Conservation (phyloP, 2,888 invertebrate species). For the Eupeodes latifasciatus region DNA sequence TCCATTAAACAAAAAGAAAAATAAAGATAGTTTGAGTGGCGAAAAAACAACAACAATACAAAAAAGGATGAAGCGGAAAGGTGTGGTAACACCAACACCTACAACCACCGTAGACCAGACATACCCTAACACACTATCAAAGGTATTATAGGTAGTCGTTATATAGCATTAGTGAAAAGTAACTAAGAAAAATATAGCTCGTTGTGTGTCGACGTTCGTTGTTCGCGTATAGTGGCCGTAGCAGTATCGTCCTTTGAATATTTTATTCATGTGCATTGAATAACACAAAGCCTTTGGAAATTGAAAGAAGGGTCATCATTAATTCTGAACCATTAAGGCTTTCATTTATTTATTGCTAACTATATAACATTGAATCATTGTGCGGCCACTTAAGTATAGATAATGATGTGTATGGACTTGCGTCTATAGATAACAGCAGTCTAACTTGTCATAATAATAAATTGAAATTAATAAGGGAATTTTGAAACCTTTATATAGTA, state of each 20-base stretch:
- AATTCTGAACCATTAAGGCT: conserved; percentile 57
- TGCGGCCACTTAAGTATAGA: background rate
- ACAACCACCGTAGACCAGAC: background rate
- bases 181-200: background rate
- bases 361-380: conserved; percentile 31
- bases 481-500: background rate
- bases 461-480: conserved; percentile 38
- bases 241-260: conserved; percentile 34
- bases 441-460: conserved; percentile 41
- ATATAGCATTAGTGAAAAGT: too few species aligned
- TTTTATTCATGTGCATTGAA: conserved; percentile 69
- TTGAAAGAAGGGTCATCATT: conserved; percentile 61
- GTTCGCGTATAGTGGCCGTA: background rate
- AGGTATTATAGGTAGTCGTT: conserved; percentile 24
- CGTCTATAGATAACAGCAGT: background rate
- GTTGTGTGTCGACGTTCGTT: background rate
- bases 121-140: conserved; percentile 24
- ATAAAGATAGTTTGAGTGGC: conserved; percentile 2
- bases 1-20: background rate
- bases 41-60: background rate
- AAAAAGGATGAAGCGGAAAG: conserved; percentile 6
- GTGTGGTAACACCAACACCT: conserved; percentile 21
- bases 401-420: conserved; percentile 20
- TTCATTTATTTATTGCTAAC: conserved; percentile 61
- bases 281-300: conserved; percentile 45